Evolutionary conservation across 2,797 vertebrate genomes (phyloP).

Genomic region (Schizopygopsis malacanthus): DNA sequence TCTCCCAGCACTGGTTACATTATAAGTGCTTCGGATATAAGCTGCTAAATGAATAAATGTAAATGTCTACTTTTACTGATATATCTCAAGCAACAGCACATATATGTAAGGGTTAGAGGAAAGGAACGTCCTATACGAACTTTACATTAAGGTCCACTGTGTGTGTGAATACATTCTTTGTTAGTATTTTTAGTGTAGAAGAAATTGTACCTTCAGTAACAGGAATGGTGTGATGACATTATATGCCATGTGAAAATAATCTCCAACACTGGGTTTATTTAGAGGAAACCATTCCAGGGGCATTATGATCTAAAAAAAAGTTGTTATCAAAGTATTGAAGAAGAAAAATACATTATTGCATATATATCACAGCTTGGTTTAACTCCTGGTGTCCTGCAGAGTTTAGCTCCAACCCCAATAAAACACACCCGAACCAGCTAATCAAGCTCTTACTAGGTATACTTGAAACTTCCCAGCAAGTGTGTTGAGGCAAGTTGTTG

Average conservation of each 20-base stretch:
- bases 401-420: no score
- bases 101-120: not conserved
- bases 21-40: not conserved
- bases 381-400: not conserved
- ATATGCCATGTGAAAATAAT: slow-evolving; percentile 99
- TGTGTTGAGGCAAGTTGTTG: no score
- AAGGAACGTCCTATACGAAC: not conserved
- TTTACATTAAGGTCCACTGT: not conserved
- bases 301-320: slow-evolving; percentile 81
- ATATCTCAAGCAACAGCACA: not conserved
- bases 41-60: not conserved
- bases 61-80: not conserved
- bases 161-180: not conserved
- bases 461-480: no score
- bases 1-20: not conserved
- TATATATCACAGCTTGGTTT: not conserved
- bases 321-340: not conserved
- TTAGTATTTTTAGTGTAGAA: not conserved
- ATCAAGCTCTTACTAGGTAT: no score
- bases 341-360: not conserved
- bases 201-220: slow-evolving; percentile 86
- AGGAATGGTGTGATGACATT: slow-evolving; percentile 94
- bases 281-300: slow-evolving; percentile 98
- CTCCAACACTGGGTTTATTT: slow-evolving; percentile 95
- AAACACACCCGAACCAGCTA: no score